Conservation (phyloP, 2,888 invertebrate genomes). For the Harmothoe impar region DNA sequence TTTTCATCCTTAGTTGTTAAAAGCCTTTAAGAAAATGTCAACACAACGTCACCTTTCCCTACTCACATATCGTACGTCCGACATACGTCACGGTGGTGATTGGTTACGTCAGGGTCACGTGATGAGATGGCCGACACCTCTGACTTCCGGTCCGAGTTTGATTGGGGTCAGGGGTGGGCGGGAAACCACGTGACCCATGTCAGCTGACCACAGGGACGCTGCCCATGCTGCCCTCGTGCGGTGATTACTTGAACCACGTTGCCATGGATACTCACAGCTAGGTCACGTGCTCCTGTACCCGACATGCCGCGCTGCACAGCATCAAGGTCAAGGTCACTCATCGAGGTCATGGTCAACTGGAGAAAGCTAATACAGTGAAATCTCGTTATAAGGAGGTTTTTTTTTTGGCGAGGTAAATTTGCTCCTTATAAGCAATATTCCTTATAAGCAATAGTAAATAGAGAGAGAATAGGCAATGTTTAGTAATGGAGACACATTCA, state of each 20-base stretch:
- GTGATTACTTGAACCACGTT: conserved; percentile 10
- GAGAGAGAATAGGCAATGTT: too few relatives aligned
- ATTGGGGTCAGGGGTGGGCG: conserved; percentile 1
- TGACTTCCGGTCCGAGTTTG: conserved; percentile 11
- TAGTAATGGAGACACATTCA: too few relatives aligned
- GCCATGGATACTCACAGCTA: not conserved
- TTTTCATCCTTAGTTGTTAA: too few relatives aligned
- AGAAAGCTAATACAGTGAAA: not conserved
- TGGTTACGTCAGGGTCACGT: too few relatives aligned
- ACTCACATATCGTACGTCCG: too few relatives aligned
- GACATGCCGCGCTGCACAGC: not conserved
- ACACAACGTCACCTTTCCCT: too few relatives aligned
- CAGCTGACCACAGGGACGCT: not conserved
- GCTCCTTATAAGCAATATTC: too few relatives aligned
- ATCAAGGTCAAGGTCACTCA: not conserved
- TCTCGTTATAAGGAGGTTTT: too few relatives aligned
- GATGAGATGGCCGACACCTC: not conserved
- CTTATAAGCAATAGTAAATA: too few relatives aligned
- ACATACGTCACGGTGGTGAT: too few relatives aligned
- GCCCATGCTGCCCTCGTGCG: not conserved
- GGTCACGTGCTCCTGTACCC: not conserved
- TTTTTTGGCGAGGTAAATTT: too few relatives aligned
- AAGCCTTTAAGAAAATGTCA: too few relatives aligned
- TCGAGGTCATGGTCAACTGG: not conserved
- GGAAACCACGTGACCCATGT: not conserved